Base-by-base conservation (phyloP, 1,140 invertebrate species). In the Nebria ingens region DNA sequence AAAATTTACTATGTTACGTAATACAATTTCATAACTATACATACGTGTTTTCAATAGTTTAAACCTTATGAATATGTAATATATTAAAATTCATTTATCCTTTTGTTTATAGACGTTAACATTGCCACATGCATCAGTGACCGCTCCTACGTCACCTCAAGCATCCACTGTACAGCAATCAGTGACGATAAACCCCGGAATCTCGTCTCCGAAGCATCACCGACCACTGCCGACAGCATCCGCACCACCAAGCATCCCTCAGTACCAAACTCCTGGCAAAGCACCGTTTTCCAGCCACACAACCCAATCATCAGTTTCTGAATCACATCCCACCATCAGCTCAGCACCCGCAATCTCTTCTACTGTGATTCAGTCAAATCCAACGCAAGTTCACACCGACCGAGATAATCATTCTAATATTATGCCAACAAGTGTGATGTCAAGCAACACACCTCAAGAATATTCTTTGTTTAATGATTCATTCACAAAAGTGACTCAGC, bases 401-500 rank as follows among this genome's bases (percentile, higher is more conserved):
- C 22, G 54, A 19, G 38, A 21, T 56, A 23, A 42, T 19, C 59
- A 58, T 38, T 19, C 55, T 25, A 54, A 21, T 51, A 19, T 51
- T 42, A 20, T 52, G 13, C 21, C 40, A 21, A 53, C 6, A 25
- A 9, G 21, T 17, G 15, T 57, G 29, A 19, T 53, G n/a, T 45
- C 57, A 21, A 59, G 34, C 23, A 56, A 55, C 20, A 70, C 71
- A 9, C 72, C 73, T 0, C 72, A 80, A 13, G 85, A 89, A 58
- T 92, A 91, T 68, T 87, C 87, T 1, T 75, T 91, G 3, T 91
- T 92, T 62, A 86, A 87, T 61, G 84, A 87, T 64, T 75, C 76
- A 1, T 84, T 84, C 60, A 78, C 78, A 52, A 82, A 82, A 66
- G 74, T 77, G 21, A 76, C 79, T 19, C 79, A 83, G 59, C 78